A percentile compares a stretch with the other conserved stretches of the same genome.
phyloP scores from a whole-genome alignment of 2,113 vertebrate species.

The Sturnus vulgaris region DNA sequence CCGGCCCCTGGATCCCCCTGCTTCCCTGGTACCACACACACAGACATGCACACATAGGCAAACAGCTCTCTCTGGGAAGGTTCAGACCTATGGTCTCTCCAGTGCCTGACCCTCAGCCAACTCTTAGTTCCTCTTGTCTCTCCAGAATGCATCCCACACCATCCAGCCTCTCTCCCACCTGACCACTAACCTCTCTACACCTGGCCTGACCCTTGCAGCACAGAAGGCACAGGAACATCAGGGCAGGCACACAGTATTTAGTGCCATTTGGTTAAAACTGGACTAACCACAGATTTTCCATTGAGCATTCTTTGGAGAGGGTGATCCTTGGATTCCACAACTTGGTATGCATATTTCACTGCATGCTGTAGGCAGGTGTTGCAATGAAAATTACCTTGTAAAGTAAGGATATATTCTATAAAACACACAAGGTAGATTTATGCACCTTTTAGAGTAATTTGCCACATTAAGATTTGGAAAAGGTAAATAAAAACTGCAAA shows the following conservation, averaged over 20 bases:
- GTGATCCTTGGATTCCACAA: neutral
- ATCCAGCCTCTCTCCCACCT: neutral
- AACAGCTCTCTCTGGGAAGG: neutral
- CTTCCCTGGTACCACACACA: neutral
- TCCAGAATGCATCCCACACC: neutral
- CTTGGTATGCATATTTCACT: neutral
- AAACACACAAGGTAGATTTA: neutral
- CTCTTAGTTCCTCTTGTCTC: neutral
- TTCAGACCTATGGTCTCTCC: neutral
- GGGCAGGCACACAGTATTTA: rapidly evolving
- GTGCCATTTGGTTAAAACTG: neutral
- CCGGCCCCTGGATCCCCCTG: neutral
- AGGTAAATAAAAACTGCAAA: neutral
- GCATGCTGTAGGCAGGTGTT: neutral
- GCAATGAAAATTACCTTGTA: neutral
- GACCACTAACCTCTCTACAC: neutral
- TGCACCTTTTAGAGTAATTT: neutral
- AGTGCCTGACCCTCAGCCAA: neutral
- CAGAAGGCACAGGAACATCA: neutral
- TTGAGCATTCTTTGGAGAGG: neutral
- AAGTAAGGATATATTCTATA: neutral
- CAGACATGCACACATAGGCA: neutral
- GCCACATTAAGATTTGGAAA: neutral
- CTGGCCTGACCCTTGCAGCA: neutral
- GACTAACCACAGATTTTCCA: neutral